Evolutionary conservation across 35 echinoderm and acorn worm genomes (phyloP).

Genomic region (Anneissia japonica): DNA sequence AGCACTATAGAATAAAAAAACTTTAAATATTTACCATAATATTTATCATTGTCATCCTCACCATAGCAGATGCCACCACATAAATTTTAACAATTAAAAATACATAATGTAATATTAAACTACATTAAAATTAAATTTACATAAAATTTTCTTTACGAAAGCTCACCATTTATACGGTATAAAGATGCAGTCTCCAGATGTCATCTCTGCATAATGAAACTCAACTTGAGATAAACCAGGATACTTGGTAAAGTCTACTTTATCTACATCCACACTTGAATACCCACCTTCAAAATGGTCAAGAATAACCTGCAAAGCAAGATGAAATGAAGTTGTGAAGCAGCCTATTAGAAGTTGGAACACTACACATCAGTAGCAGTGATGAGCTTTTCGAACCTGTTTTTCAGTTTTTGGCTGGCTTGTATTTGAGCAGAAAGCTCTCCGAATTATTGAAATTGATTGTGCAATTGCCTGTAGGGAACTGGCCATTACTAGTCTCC

Average conservation of each 20-base stretch:
- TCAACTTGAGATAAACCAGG: constrained; percentile 70
- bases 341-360: too few species aligned
- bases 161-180: constrained; percentile 90
- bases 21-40: background rate
- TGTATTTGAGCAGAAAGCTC: too few species aligned
- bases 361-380: too few species aligned
- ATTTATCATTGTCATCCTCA: background rate
- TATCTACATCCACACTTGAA: constrained; percentile 66
- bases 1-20: background rate
- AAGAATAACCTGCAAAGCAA: constrained; percentile 62
- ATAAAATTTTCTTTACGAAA: background rate
- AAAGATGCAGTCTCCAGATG: constrained; percentile 82
- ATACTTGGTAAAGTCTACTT: constrained; percentile 75
- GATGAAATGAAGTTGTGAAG: too few species aligned
- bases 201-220: constrained; percentile 61
- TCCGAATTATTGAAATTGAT: too few species aligned
- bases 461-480: too few species aligned
- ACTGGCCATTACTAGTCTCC: too few species aligned
- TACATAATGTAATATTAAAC: background rate
- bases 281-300: constrained; percentile 62
- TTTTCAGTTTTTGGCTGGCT: too few species aligned
- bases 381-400: too few species aligned
- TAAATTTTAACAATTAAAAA: background rate
- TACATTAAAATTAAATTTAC: background rate
- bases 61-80: background rate